Evolutionary conservation across 2,113 vertebrate species (phyloP).

Genomic region (Syngnathus typhle): DNA sequence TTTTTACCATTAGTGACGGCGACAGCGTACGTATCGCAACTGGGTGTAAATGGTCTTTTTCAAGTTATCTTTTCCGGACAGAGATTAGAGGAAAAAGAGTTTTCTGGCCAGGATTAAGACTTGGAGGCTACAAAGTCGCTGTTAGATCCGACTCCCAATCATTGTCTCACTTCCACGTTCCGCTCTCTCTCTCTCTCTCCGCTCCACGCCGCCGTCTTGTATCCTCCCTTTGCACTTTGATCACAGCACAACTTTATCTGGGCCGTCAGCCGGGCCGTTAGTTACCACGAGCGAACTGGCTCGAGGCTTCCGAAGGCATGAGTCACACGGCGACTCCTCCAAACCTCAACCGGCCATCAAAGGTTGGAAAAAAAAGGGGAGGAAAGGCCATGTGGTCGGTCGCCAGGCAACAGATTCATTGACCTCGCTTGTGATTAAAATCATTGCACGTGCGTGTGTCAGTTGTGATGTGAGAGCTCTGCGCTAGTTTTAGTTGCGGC

Average conservation of each 20-base stretch:
- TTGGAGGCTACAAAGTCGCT: not conserved
- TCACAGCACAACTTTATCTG: constrained; percentile 38
- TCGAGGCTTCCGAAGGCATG: constrained; percentile 29
- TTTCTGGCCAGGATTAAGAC: not conserved
- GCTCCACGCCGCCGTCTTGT: not conserved
- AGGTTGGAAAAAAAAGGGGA: constrained; percentile 17
- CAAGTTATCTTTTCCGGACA: not conserved
- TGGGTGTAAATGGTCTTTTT: not conserved
- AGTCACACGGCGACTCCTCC: constrained; percentile 41
- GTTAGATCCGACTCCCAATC: constrained; percentile 3
- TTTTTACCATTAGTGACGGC: too few species aligned
- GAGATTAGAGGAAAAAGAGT: not conserved
- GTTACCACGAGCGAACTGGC: constrained; percentile 29
- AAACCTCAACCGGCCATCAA: constrained; percentile 33
- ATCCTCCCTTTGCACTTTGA: constrained; percentile 26
- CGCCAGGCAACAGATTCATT: constrained; percentile 38
- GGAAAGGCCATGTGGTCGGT: constrained; percentile 46
- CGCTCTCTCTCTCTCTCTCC: constrained; percentile 1
- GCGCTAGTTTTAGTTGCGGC: constrained; percentile 59
- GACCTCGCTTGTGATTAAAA: constrained; percentile 32
- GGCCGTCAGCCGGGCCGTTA: constrained; percentile 27
- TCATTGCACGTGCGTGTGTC: constrained; percentile 31
- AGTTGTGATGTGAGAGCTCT: constrained; percentile 42
- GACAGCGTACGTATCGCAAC: not conserved
- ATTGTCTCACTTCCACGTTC: constrained; percentile 11